phyloP scores from a whole-genome alignment of 2,113 vertebrate species.

The Grantiella picta region DNA sequence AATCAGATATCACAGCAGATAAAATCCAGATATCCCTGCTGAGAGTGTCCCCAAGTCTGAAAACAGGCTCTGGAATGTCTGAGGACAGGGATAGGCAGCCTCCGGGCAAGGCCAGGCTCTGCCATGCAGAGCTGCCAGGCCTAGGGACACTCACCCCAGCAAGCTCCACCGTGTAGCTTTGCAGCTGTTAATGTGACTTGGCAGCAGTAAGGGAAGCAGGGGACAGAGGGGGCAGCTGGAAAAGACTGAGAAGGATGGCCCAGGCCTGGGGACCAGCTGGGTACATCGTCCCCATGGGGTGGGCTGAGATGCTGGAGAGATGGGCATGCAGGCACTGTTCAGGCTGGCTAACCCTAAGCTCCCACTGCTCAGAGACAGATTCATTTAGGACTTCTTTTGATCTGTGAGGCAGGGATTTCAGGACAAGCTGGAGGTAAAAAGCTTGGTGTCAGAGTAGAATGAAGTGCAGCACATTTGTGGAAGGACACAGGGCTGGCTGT shows the following conservation, averaged over 20 bases:
- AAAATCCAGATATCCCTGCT: neutral
- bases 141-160: neutral
- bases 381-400: fast-evolving
- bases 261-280: fast-evolving
- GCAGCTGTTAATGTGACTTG: neutral
- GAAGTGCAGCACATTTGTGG: neutral
- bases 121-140: neutral
- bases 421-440: neutral
- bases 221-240: neutral
- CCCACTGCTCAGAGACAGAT: neutral
- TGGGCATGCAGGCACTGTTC: neutral
- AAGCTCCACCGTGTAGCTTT: fast-evolving
- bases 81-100: neutral
- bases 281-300: fast-evolving
- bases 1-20: neutral
- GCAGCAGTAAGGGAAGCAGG: neutral
- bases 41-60: neutral
- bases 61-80: neutral
- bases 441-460: neutral
- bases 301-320: neutral
- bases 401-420: neutral
- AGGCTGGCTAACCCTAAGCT: neutral
- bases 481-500: neutral
- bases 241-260: neutral
- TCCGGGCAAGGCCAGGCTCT: neutral